These are phyloP conservation scores for Clepsis dumicolana DNA, from an alignment of 2,888 invertebrate species.

Conservation along the genomic window DNA sequence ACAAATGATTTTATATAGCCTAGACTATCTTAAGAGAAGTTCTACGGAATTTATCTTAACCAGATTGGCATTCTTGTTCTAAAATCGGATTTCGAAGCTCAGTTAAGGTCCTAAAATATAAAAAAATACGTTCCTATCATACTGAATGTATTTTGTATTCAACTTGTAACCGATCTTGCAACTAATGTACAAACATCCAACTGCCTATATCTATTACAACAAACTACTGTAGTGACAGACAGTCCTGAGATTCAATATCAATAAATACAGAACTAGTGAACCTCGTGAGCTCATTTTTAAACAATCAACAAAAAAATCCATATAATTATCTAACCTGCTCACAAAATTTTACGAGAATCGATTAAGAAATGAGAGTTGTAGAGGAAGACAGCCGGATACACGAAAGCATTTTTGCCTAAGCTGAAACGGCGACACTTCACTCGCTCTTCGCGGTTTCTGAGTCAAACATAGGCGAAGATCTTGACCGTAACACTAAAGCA, in stretches of 20 bases:
- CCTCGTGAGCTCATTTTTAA: too few relatives aligned
- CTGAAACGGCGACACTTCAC: too few relatives aligned
- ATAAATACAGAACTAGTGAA: background rate
- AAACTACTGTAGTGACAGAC: slow-evolving; percentile 55
- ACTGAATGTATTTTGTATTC: slow-evolving; percentile 35
- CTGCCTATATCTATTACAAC: slow-evolving; percentile 74
- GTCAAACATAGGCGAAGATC: too few relatives aligned
- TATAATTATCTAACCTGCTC: too few relatives aligned
- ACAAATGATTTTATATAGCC: slow-evolving; percentile 36
- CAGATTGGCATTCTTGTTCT: slow-evolving; percentile 63
- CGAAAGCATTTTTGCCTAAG: too few relatives aligned
- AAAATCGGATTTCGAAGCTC: slow-evolving; percentile 78
- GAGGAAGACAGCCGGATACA: too few relatives aligned
- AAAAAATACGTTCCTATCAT: slow-evolving; percentile 50
- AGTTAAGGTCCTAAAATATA: slow-evolving; percentile 55
- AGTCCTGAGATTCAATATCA: slow-evolving; percentile 37
- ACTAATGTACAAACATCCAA: slow-evolving; percentile 67
- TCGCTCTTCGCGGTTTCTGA: too few relatives aligned
- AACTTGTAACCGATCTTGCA: slow-evolving; percentile 54
- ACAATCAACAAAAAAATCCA: too few relatives aligned
- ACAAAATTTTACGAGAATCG: too few relatives aligned
- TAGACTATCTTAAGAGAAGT: slow-evolving; percentile 37
- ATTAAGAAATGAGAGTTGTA: too few relatives aligned
- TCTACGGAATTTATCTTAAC: slow-evolving; percentile 40
- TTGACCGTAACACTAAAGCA: too few relatives aligned